Evolutionary conservation across 2,113 vertebrate genomes (phyloP).

Genomic region (Nycticorax nycticorax): DNA sequence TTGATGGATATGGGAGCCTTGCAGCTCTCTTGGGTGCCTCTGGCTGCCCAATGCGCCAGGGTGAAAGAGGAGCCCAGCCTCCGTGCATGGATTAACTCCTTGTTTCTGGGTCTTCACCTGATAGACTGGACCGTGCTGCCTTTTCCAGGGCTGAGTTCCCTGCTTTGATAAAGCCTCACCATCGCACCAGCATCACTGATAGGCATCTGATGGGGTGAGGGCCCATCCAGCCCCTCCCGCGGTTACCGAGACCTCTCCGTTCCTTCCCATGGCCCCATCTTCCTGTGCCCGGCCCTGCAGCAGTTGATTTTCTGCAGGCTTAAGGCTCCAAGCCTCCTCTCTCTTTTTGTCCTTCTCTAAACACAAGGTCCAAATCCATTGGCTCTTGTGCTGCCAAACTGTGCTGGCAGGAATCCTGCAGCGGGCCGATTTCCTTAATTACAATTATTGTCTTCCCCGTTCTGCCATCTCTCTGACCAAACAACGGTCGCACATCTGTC

Average conservation of each 20-base stretch:
- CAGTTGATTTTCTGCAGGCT: not conserved
- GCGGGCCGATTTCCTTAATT: not conserved
- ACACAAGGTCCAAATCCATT: not conserved
- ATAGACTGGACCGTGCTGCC: not conserved
- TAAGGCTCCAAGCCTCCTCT: not conserved
- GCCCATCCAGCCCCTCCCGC: not conserved
- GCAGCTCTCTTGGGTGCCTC: not conserved
- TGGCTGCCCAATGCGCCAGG: fast-evolving
- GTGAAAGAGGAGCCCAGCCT: not conserved
- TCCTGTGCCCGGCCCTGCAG: no score
- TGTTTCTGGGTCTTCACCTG: not conserved
- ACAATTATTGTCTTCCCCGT: not conserved
- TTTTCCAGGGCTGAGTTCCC: fast-evolving
- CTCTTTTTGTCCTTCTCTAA: not conserved
- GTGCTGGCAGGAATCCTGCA: not conserved
- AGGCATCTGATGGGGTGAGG: not conserved
- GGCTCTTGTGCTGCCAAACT: not conserved
- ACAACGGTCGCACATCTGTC: not conserved
- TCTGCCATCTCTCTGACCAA: not conserved
- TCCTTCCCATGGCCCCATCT: not conserved
- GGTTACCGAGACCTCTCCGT: not conserved
- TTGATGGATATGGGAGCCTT: not conserved
- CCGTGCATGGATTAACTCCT: not conserved
- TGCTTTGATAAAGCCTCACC: not conserved
- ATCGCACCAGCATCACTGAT: fast-evolving